Evolutionary conservation across 2,113 vertebrate genomes (phyloP), one percentile per base, ranked within the genome.

Genomic region (Heterotis niloticus): DNA sequence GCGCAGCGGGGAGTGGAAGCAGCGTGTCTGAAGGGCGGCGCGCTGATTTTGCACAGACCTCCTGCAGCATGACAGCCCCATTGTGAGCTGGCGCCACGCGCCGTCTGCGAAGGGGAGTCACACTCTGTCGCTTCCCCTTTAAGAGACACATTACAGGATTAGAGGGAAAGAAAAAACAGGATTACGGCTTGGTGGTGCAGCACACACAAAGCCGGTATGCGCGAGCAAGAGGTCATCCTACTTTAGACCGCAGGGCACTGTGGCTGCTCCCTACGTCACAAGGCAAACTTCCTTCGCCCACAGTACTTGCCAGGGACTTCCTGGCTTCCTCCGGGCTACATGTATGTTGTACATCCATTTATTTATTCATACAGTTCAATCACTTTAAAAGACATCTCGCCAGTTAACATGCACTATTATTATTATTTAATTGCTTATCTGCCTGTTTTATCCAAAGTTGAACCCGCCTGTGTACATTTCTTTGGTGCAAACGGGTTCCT

Each of bases 71-170:
- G 23, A 75, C 60, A 78, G 67, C 67, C 18, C 12, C 67, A 71
- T 78, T 78, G 77, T 78, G 26, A 44, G n/a, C 24, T 20, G 28
- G 20, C 54, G 56, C 13, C 52, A 78, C 69, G 24, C 28, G 26
- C 52, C 24, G 77, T 34, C 18, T 62, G 56, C n/a, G 67, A 70
- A 69, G n/a, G 77, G 24, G 54, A 26, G 67, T 28, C 29, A 10
- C 54, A 34, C 52, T 0, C 77, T 67, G 26, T 71, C 51, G 34
- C 67, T 78, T 78, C 56, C 56, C 28, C 57, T 60, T 62, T 70
- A 60, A 78, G 66, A 62, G 66, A 68, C 29, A 78, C 56, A 23
- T 78, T 71, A 78, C 57, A 62, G 77, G 77, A 78, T 78, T 78
- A 59, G 77, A 66, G 67, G 56, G 18, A 51, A 56, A 62, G 26